Evolutionary conservation across 2,888 invertebrate species (phyloP), one percentile per base, ranked within the genome.

Genomic region (Agrochola circellaris): DNA sequence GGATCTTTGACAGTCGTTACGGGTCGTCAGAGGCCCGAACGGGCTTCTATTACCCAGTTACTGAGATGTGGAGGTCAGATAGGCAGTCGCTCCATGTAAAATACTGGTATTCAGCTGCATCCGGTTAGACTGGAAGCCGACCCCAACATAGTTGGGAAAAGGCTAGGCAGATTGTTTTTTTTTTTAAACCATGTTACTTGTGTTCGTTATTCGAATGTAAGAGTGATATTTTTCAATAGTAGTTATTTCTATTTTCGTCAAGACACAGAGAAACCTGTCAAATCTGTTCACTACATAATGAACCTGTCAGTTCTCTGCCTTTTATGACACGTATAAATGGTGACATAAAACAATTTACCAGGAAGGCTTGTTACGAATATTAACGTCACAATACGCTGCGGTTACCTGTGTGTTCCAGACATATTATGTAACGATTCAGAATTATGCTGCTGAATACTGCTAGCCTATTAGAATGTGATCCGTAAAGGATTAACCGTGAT

Each of bases 321-420:
- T 45, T 30, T 73, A n/a, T 42, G 82, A 23, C 61, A 82, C 11
- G 17, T 23, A 56, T 79, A 38, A 69, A 73, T 26, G 23, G 51
- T n/a, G 51, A 15, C 48, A 6, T 56, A 66, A 73, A 82, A 81
- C 69, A 85, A 76, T 83, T 60, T 15, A 62, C 65, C 62, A 30
- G 11, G 15, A 56, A 7, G 56, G 60, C 34, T 70, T 48, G 68
- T 67, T 54, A 62, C n/a, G 30, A 77, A 60, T 60, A 83, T 85
- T 71, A 85, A 85, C 85, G 85, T 83, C 83, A 82, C 70, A 71
- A 54, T 82, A 26, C 61, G 38, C 13, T 83, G 83, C 74, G 83
- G 83, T 82, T 13, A 64, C 71, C 68, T 48, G 78, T 15, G 54
- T 84, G 83, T 38, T 34, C 17, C n/a, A 26, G 83, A 82, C 83